Evolutionary conservation across 2,113 vertebrate species (phyloP).

Genomic region (Dromiciops gliroides): DNA sequence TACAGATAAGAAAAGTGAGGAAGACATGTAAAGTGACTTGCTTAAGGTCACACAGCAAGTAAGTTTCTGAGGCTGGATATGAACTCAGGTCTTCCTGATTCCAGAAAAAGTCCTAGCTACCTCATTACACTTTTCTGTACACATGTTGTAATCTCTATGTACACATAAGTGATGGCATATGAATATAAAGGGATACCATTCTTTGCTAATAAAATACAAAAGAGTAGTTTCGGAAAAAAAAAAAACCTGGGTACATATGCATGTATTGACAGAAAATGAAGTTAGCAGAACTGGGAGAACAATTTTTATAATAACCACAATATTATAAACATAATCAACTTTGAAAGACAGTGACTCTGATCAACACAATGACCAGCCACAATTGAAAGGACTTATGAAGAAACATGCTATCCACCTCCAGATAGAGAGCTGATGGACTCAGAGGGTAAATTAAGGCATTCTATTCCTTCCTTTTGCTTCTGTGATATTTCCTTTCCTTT

Average conservation of each 20-base stretch:
- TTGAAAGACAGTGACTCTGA: background rate
- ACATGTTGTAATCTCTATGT: background rate
- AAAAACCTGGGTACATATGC: background rate
- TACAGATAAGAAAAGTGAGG: background rate
- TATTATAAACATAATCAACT: background rate
- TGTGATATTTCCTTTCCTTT: background rate
- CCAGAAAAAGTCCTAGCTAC: background rate
- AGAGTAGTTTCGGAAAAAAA: background rate
- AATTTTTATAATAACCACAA: background rate
- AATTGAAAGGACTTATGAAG: background rate
- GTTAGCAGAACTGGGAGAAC: background rate
- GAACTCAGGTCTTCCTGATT: background rate
- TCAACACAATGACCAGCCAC: background rate
- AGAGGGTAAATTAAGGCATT: background rate
- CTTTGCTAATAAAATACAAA: background rate
- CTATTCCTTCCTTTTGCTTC: background rate
- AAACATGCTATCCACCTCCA: background rate
- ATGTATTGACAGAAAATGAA: background rate
- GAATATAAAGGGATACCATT: background rate
- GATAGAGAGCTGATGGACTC: background rate
- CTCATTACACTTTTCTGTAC: background rate
- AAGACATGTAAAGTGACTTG: background rate
- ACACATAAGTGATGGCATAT: background rate
- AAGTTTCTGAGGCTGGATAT: background rate
- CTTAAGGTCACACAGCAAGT: background rate